Base-by-base conservation (phyloP, 2,797 vertebrate genomes). In the Eupleurogrammus muticus region DNA sequence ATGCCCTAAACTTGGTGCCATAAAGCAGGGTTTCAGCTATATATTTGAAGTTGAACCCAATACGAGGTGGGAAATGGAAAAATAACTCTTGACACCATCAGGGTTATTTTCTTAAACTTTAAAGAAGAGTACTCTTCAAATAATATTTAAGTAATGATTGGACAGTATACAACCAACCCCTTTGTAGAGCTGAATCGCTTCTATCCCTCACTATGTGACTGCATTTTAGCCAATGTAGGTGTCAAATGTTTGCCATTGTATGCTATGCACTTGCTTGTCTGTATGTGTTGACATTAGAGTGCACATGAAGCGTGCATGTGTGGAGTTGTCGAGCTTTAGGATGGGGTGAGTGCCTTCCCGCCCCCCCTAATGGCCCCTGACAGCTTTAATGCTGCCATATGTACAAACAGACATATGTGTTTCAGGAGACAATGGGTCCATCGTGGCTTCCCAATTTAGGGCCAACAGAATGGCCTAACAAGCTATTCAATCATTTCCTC, bases 371-470 rank as follows among this genome's bases (percentile, higher is more conserved):
- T 68, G 46, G 5, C 19, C 52, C 2, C 16, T 66, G 48, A 35
- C 38, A 48, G 69, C 48, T 21, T 68, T 64, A 70, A 40, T 19
- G 9, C 8, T 48, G 20, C 55, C 46, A 60, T 57, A 47, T 13
- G n/a, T 51, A 23, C 34, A 61, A 21, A 3, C 60, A 51, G 44
- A 57, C 34, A 38, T 38, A 13, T 46, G 36, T 19, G 20, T 48
- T 1, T 66, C 0, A 24, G 11, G 19, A 70, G 48, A 75, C 77
- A 67, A 59, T 62, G 8, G 42, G 13, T 12, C 47, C 32, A 32
- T 65, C 4, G 1, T 0, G 47, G 21, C 44, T 52, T 73, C 28
- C 47, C 24, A 32, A 80, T 57, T 81, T 48, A 74, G 46, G 17
- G 11, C n/a, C 16, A 32, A 34, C 50, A 67, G 56, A 56, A 21